Conservation (phyloP, 1,140 invertebrate genomes). For the Papilio machaon region DNA sequence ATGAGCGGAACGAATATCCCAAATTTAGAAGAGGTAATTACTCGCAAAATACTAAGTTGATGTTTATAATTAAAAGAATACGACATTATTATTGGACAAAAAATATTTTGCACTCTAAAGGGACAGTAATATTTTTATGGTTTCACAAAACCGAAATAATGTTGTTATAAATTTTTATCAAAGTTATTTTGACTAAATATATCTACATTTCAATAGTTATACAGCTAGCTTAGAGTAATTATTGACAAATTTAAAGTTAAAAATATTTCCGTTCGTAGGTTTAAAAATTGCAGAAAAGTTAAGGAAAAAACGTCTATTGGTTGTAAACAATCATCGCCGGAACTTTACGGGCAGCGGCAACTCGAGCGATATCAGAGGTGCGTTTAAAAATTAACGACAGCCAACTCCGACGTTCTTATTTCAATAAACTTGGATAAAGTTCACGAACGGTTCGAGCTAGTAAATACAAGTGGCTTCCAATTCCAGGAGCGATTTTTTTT, state of each 20-base stretch:
- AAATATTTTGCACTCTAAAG: too few relatives aligned
- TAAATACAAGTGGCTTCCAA: slow-evolving; percentile 15
- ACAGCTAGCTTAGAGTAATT: neutral
- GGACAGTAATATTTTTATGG: too few relatives aligned
- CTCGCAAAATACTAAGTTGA: neutral
- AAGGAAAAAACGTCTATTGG: slow-evolving; percentile 52
- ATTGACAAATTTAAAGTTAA: neutral
- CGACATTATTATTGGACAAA: too few relatives aligned
- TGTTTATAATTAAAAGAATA: too few relatives aligned
- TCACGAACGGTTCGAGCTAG: slow-evolving; percentile 12
- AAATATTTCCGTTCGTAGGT: slow-evolving; percentile 44
- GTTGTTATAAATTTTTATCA: too few relatives aligned
- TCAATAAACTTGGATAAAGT: slow-evolving; percentile 32
- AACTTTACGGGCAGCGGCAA: slow-evolving; percentile 29
- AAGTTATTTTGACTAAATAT: too few relatives aligned
- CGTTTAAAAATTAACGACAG: slow-evolving; percentile 33
- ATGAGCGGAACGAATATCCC: neutral
- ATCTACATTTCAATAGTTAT: too few relatives aligned
- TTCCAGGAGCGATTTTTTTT: neutral
- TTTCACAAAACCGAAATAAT: too few relatives aligned
- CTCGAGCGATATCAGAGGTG: slow-evolving; percentile 26
- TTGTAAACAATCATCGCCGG: slow-evolving; percentile 46
- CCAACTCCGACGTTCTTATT: slow-evolving; percentile 26
- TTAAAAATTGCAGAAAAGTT: slow-evolving; percentile 54
- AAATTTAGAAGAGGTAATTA: slow-evolving; percentile 22